phyloP scores from a whole-genome alignment of 1,140 invertebrate genomes.

The Dolichoris vasculosae region DNA sequence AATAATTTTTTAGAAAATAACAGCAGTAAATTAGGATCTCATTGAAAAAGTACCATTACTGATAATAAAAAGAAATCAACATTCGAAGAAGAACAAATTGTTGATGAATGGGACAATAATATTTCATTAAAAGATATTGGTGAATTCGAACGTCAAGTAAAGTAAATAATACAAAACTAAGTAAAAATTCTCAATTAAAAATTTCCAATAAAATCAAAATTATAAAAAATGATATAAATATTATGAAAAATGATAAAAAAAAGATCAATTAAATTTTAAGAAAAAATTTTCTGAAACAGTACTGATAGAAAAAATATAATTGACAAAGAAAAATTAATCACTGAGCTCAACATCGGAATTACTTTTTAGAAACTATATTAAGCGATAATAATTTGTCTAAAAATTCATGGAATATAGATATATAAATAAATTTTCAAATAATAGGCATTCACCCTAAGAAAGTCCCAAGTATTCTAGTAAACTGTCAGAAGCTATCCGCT shows the following conservation, averaged over 20 bases:
- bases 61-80: neutral
- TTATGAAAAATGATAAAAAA: neutral
- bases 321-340: slow-evolving; percentile 39
- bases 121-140: neutral
- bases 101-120: neutral
- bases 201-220: neutral
- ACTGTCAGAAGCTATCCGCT: neutral
- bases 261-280: neutral
- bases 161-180: neutral
- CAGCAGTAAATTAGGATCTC: neutral
- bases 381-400: slow-evolving; percentile 50
- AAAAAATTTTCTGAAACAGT: neutral
- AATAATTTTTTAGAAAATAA: neutral
- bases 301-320: neutral
- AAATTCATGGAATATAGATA: neutral
- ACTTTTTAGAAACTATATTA: slow-evolving; percentile 66
- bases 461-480: neutral
- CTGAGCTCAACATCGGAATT: slow-evolving; percentile 56
- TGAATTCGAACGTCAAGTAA: neutral
- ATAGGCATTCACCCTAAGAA: slow-evolving; percentile 57
- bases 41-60: neutral
- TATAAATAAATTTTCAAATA: slow-evolving; percentile 50
- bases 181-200: too few relatives aligned
- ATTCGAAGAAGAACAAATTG: neutral
- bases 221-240: neutral